These are phyloP conservation scores for Leptopilina drosophilae DNA, from an alignment of 2,888 invertebrate genomes.

Conservation along the genomic window DNA sequence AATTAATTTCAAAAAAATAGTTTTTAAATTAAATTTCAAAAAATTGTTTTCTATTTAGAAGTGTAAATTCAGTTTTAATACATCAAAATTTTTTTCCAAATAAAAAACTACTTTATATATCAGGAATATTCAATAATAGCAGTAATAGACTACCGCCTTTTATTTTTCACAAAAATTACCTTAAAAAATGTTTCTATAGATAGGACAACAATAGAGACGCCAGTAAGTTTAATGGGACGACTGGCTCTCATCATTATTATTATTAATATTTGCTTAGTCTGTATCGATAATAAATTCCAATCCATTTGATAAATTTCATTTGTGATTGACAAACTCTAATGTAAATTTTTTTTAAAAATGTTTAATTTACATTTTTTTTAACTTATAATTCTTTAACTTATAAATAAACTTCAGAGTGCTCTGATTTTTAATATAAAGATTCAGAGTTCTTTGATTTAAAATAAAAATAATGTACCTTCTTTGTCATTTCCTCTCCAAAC, in stretches of 20 bases:
- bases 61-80: no score
- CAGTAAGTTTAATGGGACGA: neutral
- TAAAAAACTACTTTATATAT: no score
- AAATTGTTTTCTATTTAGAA: no score
- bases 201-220: neutral
- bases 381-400: no score
- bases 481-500: conserved; percentile 1
- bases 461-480: conserved; percentile 3
- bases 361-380: no score
- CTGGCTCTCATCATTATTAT: neutral
- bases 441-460: neutral
- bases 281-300: neutral
- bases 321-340: neutral
- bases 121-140: no score
- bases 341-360: neutral
- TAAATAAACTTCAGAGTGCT: no score
- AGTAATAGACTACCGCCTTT: no score
- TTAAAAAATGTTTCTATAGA: conserved; percentile 3
- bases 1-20: no score
- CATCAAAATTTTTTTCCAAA: no score
- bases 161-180: neutral
- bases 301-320: neutral
- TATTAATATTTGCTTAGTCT: neutral
- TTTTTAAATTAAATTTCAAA: no score
- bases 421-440: no score